Percentiles rank a stretch among this genome's conserved stretches.
phyloP scores from a whole-genome alignment of 1,140 invertebrate genomes.

The Euschistus heros region DNA sequence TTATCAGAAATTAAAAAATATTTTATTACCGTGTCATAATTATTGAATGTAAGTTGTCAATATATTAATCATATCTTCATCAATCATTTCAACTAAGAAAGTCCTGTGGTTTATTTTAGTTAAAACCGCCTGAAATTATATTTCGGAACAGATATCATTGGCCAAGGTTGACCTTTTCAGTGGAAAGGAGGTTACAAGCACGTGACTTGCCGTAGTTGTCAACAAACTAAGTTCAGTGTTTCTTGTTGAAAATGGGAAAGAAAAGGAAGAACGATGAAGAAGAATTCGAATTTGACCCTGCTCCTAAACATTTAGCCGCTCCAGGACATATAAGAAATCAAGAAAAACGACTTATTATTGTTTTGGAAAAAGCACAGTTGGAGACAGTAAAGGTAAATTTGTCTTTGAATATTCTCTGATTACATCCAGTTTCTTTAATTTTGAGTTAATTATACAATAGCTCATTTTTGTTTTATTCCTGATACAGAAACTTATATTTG shows the following conservation, averaged over 20 bases:
- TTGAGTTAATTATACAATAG: conserved; percentile 20
- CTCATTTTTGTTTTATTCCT: no score
- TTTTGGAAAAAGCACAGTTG: conserved; percentile 86
- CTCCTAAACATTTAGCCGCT: conserved; percentile 53
- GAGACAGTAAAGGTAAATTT: conserved; percentile 81
- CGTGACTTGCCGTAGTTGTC: background rate
- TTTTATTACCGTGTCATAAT: background rate
- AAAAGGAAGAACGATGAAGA: conserved; percentile 40
- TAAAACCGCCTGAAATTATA: background rate
- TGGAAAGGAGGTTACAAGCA: conserved; percentile 6
- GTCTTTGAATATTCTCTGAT: background rate
- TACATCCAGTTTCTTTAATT: conserved; percentile 20
- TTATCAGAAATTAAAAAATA: background rate
- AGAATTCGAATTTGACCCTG: conserved; percentile 53
- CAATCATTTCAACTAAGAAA: no score
- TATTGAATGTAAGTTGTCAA: no score
- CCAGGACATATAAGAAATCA: conserved; percentile 59
- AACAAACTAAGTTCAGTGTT: background rate
- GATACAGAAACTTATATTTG: no score
- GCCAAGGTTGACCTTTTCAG: conserved; percentile 6
- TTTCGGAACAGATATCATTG: conserved; percentile 3
- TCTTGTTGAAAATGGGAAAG: conserved; percentile 43
- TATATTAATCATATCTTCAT: no score
- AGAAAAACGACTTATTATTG: conserved; percentile 84
- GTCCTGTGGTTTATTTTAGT: no score